phyloP scores from a whole-genome alignment of 2,888 invertebrate genomes.

The Isoperla grammatica region DNA sequence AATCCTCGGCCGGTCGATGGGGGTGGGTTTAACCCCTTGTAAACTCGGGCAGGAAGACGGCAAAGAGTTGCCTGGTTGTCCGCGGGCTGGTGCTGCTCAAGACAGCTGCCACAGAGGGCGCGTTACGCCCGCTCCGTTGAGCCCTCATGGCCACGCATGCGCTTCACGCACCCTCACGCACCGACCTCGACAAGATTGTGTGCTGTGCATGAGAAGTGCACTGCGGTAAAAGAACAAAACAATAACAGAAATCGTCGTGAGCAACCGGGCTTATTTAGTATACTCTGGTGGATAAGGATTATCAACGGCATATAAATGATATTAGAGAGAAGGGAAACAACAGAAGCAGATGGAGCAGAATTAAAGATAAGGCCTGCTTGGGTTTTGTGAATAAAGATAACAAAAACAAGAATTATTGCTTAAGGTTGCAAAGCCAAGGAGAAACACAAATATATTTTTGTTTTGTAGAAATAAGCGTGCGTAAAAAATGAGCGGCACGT shows the following conservation, averaged over 20 bases:
- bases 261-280: background rate
- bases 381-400: constrained; percentile 17
- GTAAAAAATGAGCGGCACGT: constrained; percentile 14
- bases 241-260: constrained; percentile 9
- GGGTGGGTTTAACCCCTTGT: too few species aligned
- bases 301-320: constrained; percentile 12
- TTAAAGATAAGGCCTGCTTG: constrained; percentile 4
- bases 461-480: constrained; percentile 15
- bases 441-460: constrained; percentile 15
- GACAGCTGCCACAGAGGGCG: too few species aligned
- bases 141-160: too few species aligned
- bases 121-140: too few species aligned
- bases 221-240: constrained; percentile 9
- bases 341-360: constrained; percentile 5
- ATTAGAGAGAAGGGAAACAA: background rate
- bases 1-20: too few species aligned
- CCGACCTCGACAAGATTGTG: too few species aligned
- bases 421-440: constrained; percentile 13
- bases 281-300: constrained; percentile 7
- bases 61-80: too few species aligned
- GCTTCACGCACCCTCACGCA: too few species aligned
- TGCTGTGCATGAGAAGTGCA: background rate
- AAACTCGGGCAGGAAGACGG: too few species aligned
- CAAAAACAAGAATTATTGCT: constrained; percentile 10
- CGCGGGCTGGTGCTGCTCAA: too few species aligned